These are phyloP conservation scores for Aphidius gifuensis DNA, from an alignment of 1,140 invertebrate genomes.

Conservation along the genomic window DNA sequence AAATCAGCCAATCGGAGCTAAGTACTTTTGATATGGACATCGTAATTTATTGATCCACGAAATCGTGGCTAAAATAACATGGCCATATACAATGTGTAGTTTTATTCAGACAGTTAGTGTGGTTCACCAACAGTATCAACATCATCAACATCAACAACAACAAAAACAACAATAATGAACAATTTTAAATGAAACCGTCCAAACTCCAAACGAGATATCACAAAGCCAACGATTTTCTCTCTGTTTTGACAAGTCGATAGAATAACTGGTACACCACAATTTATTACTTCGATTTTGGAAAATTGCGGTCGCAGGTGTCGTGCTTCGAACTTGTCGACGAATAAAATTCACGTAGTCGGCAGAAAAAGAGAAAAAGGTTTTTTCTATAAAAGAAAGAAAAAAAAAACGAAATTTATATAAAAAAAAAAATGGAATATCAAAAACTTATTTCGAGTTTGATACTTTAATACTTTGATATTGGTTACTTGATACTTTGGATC, in stretches of 20 bases:
- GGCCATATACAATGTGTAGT: constrained; percentile 3
- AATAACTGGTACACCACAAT: constrained; percentile 10
- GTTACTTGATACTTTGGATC: background rate
- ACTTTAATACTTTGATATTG: too few relatives aligned
- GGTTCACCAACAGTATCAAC: too few relatives aligned
- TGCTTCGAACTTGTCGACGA: too few relatives aligned
- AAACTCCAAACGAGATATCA: constrained; percentile 18
- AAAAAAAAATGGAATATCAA: too few relatives aligned
- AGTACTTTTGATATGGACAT: constrained; percentile 22
- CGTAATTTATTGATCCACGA: constrained; percentile 22
- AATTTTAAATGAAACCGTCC: constrained; percentile 24
- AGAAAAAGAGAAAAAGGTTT: too few relatives aligned
- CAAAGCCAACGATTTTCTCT: constrained; percentile 6
- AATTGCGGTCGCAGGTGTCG: constrained; percentile 10
- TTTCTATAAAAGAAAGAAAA: too few relatives aligned
- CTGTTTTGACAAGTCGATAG: constrained; percentile 16
- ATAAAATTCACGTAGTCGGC: background rate
- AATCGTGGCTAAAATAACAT: constrained; percentile 17
- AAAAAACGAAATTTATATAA: too few relatives aligned
- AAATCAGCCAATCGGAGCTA: constrained; percentile 20
- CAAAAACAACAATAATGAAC: background rate
- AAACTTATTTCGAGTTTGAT: too few relatives aligned
- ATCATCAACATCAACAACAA: too few relatives aligned
- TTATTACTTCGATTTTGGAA: constrained; percentile 14
- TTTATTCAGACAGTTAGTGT: too few relatives aligned